Conservation (phyloP, 2,797 vertebrate species). For the Pempheris klunzingeri region DNA sequence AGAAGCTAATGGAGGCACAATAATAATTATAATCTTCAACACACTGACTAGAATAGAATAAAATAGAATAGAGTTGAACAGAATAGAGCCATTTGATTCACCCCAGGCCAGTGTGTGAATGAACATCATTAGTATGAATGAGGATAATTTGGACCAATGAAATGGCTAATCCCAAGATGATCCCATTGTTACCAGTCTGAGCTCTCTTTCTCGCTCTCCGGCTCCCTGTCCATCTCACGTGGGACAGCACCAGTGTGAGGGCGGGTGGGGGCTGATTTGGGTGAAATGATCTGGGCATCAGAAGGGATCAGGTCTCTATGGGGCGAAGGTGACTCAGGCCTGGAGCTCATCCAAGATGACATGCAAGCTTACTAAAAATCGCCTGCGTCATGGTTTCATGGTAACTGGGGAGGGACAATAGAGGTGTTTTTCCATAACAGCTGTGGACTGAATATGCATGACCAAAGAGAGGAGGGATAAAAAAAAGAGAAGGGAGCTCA, state of each 20-base stretch:
- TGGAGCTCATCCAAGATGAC: slow-evolving; percentile 50
- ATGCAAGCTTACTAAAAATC: slow-evolving; percentile 11
- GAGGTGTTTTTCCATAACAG: slow-evolving; percentile 45
- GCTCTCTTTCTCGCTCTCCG: slow-evolving; percentile 17
- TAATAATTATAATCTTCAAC: slow-evolving; percentile 13
- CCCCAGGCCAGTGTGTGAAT: slow-evolving; percentile 44
- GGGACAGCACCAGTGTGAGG: slow-evolving; percentile 25
- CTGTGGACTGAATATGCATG: not conserved
- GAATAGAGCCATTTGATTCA: slow-evolving; percentile 36
- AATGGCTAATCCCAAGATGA: slow-evolving; percentile 58
- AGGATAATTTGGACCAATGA: slow-evolving; percentile 47
- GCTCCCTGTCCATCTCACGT: slow-evolving; percentile 10
- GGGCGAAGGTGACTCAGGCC: slow-evolving; percentile 55
- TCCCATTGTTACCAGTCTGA: slow-evolving; percentile 50
- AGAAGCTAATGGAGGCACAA: not conserved
- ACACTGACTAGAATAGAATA: slow-evolving; percentile 12
- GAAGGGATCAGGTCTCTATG: slow-evolving; percentile 47
- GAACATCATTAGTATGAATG: slow-evolving; percentile 48
- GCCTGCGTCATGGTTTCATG: slow-evolving; percentile 50
- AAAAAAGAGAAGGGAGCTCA: not conserved
- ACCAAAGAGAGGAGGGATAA: not conserved
- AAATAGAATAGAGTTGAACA: slow-evolving; percentile 25
- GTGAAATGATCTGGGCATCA: slow-evolving; percentile 59
- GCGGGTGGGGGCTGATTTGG: slow-evolving; percentile 32
- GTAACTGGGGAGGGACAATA: slow-evolving; percentile 17